phyloP scores from a whole-genome alignment of 2,888 invertebrate genomes.

The Neoascia interrupta region DNA sequence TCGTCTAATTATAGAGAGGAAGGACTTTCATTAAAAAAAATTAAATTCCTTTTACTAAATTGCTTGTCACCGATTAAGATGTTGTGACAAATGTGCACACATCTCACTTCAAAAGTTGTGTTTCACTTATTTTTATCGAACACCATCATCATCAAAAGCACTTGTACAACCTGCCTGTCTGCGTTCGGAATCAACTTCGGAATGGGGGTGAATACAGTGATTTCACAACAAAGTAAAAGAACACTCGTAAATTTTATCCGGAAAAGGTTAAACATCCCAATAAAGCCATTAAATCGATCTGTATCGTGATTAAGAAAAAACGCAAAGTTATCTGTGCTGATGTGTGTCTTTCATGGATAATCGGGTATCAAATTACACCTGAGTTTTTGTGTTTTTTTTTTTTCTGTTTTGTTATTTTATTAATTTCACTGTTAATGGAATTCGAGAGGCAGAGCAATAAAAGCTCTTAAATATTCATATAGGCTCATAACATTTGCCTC shows the following conservation, averaged over 20 bases:
- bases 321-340: conserved; percentile 10
- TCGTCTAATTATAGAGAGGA: too few relatives aligned
- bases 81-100: too few relatives aligned
- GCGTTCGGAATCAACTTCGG: too few relatives aligned
- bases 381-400: conserved; percentile 14
- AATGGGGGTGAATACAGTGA: conserved; percentile 17
- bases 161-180: too few relatives aligned
- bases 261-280: conserved; percentile 32
- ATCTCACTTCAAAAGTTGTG: too few relatives aligned
- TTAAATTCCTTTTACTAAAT: too few relatives aligned
- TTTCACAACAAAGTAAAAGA: too few relatives aligned
- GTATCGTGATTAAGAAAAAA: conserved; percentile 32
- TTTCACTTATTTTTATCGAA: too few relatives aligned
- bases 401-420: too few relatives aligned
- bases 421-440: conserved; percentile 49
- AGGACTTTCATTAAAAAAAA: too few relatives aligned
- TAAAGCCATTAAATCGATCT: conserved; percentile 50
- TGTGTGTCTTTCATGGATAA: conserved; percentile 8
- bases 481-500: conserved; percentile 1
- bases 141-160: too few relatives aligned
- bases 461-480: conserved; percentile 50
- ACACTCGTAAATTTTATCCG: conserved; percentile 24
- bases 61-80: too few relatives aligned
- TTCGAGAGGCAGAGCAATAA: conserved; percentile 32
- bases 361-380: conserved; percentile 39